Evolutionary conservation across 2,797 vertebrate genomes (phyloP).

Genomic region (Pelobates cultripes): DNA sequence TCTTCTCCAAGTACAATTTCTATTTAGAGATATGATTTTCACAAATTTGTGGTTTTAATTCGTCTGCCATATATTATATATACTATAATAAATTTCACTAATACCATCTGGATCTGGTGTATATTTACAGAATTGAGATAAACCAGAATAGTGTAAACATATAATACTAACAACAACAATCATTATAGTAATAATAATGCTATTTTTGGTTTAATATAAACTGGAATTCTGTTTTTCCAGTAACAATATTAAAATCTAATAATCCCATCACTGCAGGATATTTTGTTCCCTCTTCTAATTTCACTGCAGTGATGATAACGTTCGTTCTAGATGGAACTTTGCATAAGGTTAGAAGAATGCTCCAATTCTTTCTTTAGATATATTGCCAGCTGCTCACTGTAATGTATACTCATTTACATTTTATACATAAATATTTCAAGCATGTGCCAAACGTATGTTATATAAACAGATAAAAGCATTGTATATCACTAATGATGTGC

Average conservation of each 20-base stretch:
- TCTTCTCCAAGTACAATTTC: too few relatives aligned
- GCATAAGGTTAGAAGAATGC: too few relatives aligned
- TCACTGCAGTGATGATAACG: not conserved
- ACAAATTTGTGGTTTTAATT: too few relatives aligned
- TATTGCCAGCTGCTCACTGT: not conserved
- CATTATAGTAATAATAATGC: too few relatives aligned
- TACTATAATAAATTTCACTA: too few relatives aligned
- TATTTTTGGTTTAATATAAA: too few relatives aligned
- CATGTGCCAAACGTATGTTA: not conserved
- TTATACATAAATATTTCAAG: not conserved
- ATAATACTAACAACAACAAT: too few relatives aligned
- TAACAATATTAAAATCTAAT: conserved; percentile 20
- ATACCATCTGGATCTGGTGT: too few relatives aligned
- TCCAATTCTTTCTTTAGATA: not conserved
- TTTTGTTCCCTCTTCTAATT: conserved; percentile 9
- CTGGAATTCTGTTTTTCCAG: not conserved
- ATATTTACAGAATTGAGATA: too few relatives aligned
- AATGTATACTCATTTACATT: not conserved
- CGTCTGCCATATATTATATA: too few relatives aligned
- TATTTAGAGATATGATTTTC: too few relatives aligned
- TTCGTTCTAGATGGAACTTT: not conserved
- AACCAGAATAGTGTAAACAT: too few relatives aligned
- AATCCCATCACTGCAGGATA: conserved; percentile 18
- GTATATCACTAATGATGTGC: not conserved
- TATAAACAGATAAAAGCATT: not conserved